A percentile compares a stretch with the other conserved stretches of the same genome.
Evolutionary conservation across 2,797 vertebrate genomes (phyloP).

Genomic region (Galago senegalensis): DNA sequence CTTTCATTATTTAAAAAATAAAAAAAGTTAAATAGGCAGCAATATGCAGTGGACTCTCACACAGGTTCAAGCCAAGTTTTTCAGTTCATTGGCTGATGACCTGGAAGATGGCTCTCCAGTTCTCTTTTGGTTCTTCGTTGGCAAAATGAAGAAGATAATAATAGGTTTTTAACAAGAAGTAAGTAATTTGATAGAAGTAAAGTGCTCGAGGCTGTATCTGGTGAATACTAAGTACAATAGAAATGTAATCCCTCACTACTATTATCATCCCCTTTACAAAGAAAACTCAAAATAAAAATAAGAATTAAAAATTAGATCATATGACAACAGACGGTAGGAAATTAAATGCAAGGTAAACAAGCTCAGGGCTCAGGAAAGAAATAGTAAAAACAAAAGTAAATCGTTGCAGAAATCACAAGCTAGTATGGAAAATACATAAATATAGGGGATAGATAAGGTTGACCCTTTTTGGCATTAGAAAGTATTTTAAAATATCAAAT

Average conservation of each 20-base stretch:
- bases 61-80: neutral
- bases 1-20: neutral
- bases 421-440: neutral
- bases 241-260: neutral
- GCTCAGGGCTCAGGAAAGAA: slow-evolving; percentile 11
- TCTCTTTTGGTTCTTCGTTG: neutral
- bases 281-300: slow-evolving; percentile 12
- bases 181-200: neutral
- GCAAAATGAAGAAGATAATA: neutral
- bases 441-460: neutral
- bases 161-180: neutral
- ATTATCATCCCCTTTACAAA: slow-evolving; percentile 17
- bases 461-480: neutral
- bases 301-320: neutral
- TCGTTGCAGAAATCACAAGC: neutral
- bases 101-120: neutral
- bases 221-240: neutral
- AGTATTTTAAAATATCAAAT: slow-evolving; percentile 40
- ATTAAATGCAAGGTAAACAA: neutral
- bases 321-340: neutral
- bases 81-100: neutral
- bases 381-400: neutral
- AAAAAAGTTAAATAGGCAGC: neutral
- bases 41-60: neutral
- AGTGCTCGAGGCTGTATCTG: neutral